Base-by-base conservation (phyloP, 2,113 vertebrate species). In the Dromas ardeola region DNA sequence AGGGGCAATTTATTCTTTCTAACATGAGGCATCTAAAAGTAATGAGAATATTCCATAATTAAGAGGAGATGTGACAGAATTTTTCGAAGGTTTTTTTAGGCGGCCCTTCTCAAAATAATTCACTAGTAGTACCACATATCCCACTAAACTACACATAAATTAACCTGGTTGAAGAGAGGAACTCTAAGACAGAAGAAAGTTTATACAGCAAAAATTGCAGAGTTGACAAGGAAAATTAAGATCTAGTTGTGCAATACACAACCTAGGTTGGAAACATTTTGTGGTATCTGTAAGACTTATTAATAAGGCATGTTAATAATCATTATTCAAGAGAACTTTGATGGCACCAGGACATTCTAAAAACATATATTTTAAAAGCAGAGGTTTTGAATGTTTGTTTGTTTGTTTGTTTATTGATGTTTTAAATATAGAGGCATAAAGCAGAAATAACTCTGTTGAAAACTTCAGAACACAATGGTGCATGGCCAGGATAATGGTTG, bases 31-130 rank as follows among this genome's bases (percentile, higher is more conserved):
- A 77, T 55, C 43, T 83, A 77, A 63, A 94, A 86, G 58, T 91
- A 89, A 73, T 55, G 25, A 78, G 38, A 92, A 77, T 63, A 89
- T 61, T 80, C 30, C 72, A 89, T 83, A 93, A 86, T 92, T 83
- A 94, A 84, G 42, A 78, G 7, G 59, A 80, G 15, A 91, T 25
- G 20, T 69, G 49, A 89, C 53, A 89, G 49, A 55, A n/a, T 38
- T 86, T 93, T 82, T 69, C 1, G 34, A 62, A 85, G 3, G 1
- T 11, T 62, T 58, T 76, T 61, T 90, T 82, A 86, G 67, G 13
- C 40, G 91, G 4, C 3, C 4, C 25, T 72, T 88, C 58, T 83
- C 32, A 17, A 59, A 80, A 88, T 83, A 89, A 86, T 77, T 93
- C 58, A 72, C 25, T 72, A 30, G 23, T 42, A 40, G 29, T 76